Percentiles rank a stretch among this genome's conserved stretches.
Conservation (phyloP, 2,797 vertebrate genomes). For the Poeciliopsis paucimaculata region DNA sequence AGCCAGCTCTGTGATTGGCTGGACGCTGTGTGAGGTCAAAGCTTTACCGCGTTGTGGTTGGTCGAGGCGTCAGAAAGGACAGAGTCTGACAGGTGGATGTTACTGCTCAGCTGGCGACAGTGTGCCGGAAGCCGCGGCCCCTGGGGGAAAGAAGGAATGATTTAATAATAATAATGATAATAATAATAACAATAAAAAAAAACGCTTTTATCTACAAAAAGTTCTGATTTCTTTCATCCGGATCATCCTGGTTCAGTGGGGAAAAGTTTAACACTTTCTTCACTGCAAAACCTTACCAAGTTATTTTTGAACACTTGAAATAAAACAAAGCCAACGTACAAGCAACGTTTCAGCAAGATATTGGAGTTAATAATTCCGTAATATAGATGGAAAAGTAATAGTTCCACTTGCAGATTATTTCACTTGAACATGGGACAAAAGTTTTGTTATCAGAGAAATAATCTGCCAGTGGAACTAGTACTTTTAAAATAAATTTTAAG, state of each 20-base stretch:
- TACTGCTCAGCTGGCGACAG: conserved; percentile 28
- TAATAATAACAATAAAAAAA: too few relatives aligned
- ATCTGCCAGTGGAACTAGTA: too few relatives aligned
- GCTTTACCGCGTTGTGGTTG: conserved; percentile 33
- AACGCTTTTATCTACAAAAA: not conserved
- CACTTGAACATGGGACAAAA: too few relatives aligned
- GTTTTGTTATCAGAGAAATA: too few relatives aligned
- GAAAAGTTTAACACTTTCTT: not conserved
- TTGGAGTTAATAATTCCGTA: too few relatives aligned
- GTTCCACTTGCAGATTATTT: too few relatives aligned
- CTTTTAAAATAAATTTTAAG: too few relatives aligned
- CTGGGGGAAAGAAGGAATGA: conserved; percentile 27
- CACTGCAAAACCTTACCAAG: too few relatives aligned
- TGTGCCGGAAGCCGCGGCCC: conserved; percentile 6
- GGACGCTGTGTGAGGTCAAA: conserved; percentile 2
- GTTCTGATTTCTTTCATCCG: not conserved
- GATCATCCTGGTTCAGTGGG: not conserved
- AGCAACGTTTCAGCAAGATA: too few relatives aligned
- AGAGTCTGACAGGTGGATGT: conserved; percentile 39
- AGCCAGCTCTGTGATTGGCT: conserved; percentile 14
- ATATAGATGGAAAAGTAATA: too few relatives aligned
- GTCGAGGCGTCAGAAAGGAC: not conserved
- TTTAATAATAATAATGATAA: not conserved
- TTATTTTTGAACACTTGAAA: too few relatives aligned
- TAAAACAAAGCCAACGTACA: too few relatives aligned